A percentile compares a stretch with the other conserved stretches of the same genome.
phyloP scores from a whole-genome alignment of 53 echinoderm and acorn worm species.

The Pentamera pediparva region DNA sequence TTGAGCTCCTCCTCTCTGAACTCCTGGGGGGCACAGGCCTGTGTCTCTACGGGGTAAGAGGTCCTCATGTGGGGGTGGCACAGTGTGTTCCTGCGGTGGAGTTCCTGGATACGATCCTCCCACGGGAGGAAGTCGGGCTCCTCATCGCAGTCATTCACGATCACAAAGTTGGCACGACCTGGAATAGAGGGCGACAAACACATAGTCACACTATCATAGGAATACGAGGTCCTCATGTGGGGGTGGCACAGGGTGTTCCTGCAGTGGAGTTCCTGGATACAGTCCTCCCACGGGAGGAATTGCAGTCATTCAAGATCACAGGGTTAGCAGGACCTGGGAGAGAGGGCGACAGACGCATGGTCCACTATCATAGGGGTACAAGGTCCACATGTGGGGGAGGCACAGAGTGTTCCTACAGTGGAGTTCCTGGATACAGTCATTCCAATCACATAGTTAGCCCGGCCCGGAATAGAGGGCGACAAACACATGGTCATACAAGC shows the following conservation, averaged over 20 bases:
- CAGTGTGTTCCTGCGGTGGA: slow-evolving; percentile 88
- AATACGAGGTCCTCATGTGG: too few relatives aligned
- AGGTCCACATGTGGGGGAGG: slow-evolving; percentile 68
- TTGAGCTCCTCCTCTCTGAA: slow-evolving; percentile 25
- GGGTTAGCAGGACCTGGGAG: slow-evolving; percentile 13
- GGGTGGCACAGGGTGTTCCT: background rate
- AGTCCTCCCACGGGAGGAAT: background rate
- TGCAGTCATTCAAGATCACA: slow-evolving; percentile 58
- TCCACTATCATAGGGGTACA: too few relatives aligned
- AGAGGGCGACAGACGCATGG: background rate
- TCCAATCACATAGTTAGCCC: slow-evolving; percentile 64
- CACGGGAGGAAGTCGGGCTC: slow-evolving; percentile 76
- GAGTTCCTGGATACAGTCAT: slow-evolving; percentile 68
- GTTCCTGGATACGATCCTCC: slow-evolving; percentile 71
- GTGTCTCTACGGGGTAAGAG: slow-evolving; percentile 87
- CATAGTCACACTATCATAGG: background rate
- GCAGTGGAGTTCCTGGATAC: background rate
- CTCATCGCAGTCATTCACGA: slow-evolving; percentile 68
- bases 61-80: slow-evolving; percentile 79
- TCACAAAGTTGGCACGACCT: slow-evolving; percentile 39
- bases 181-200: background rate
- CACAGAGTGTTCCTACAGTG: slow-evolving; percentile 91
- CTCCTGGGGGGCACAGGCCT: slow-evolving; percentile 41
- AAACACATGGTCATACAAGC: background rate
- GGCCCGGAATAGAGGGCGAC: background rate